Evolutionary conservation across 1,140 invertebrate genomes (phyloP), one percentile per base, ranked within the genome.

Genomic region (Drosophila rhopaloa): DNA sequence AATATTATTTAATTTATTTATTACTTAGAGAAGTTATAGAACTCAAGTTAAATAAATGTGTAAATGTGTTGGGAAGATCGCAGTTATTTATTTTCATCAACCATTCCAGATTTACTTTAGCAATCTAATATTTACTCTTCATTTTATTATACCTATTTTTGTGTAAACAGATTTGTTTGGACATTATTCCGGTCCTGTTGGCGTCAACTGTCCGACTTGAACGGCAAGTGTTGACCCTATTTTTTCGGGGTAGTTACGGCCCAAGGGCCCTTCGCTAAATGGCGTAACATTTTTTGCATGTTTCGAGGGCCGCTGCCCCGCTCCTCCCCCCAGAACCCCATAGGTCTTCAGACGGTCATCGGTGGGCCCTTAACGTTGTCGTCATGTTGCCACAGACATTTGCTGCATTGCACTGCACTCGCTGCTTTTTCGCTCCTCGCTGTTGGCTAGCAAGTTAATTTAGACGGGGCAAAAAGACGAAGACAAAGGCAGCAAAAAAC

Each of bases 241-340:
- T 82, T 72, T 76, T 76, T 79, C 38, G 84, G 83, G 83, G 84
- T 88, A 70, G 79, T 75, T 79, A 66, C 24, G 35, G 19, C 67
- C 16, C 4, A 60, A 63, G 40, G 58, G 48, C 50, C 54, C 27
- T 38, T 65, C 14, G 55, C 71, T 88, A 89, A 88, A 88, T 88
- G 84, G 84, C 84, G 83, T 83, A 88, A 88, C 76, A 88, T 88
- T 88, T 88, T 89, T 88, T 88, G 80, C 79, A 88, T 88, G 83
- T 73, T 63, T 66, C 50, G 58, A 51, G 63, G 60, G 51, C 74
- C 53, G 19, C 60, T 32, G 35, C 55, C 55, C 9, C 14, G 29
- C 50, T n/a, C 35, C 37, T 6, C 3, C 35, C 53, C 53, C 9
- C 7, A 3, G 38, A 37, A 11, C 6, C n/a, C 29, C 51, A 37